Base-by-base conservation (phyloP, 1,140 invertebrate species). In the Geopemphigus sp. region DNA sequence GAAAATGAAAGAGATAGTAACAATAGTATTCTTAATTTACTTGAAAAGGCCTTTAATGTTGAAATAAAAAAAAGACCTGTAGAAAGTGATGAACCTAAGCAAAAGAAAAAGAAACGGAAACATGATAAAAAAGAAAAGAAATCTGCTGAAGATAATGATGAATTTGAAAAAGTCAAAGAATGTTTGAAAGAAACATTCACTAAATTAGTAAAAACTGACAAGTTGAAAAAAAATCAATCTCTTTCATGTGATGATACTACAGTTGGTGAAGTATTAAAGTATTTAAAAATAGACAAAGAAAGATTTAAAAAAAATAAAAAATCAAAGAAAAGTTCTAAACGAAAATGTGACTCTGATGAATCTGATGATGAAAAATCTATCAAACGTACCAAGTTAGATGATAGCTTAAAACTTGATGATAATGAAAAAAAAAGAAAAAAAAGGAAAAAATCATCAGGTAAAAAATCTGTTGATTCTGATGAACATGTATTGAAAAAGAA, bases 81-180 rank as follows among this genome's bases (percentile, higher is more conserved):
- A 6, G 53, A 80, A 19, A 47, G 12, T 45, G 66, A 80, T 45
- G 80, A 80, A 80, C 29, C 19, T 47, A 72, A 72, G 57, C 47
- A 70, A 4, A 70, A 80, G 19, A 72, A 80, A 4, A 72, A 57
- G 3, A 72, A 80, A 57, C 29, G 26, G 5, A 72, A 80, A 57
- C 50, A 80, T 26, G 47, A 39, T 15, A 72, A 80, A 80, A 72
- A 80, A 45, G 63, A 80, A 32, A n/a, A 32, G 54, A 39, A 54
- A 70, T 32, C 5, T 53, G 39, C 17, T 50, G 78, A 66, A 22
- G 59, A 63, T 8, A 64, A 39, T 64, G 78, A 80, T 8, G 45
- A 80, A 66, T 26, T 64, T 53, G 56, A 80, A 80, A 70, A 80
- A 70, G 80, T 68, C 22, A 70, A 80, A 39, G 80, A 70, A 32